These are phyloP conservation scores for Epinephelus awoara DNA, from an alignment of 2,797 vertebrate species.

Conservation along the genomic window DNA sequence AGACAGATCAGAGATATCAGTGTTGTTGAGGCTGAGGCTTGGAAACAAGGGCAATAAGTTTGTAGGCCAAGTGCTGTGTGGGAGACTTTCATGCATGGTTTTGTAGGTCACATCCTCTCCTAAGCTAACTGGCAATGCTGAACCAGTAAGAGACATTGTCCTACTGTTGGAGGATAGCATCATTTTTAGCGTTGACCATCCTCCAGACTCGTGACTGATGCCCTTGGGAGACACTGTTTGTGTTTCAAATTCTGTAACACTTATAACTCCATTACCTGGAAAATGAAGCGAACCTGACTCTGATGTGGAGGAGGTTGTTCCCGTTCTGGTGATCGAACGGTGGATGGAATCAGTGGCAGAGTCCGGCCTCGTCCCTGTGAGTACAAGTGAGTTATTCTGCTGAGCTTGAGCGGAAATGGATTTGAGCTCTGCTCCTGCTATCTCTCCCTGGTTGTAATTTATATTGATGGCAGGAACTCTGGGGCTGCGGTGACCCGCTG, in stretches of 20 bases:
- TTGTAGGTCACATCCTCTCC: conserved; percentile 40
- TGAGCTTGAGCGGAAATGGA: conserved; percentile 57
- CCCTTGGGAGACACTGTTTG: conserved; percentile 35
- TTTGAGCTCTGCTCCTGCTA: conserved; percentile 56
- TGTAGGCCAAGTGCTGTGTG: conserved; percentile 18
- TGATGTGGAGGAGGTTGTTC: conserved; percentile 19
- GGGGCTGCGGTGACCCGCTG: conserved; percentile 60
- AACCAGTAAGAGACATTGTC: conserved; percentile 36
- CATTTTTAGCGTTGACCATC: conserved; percentile 8
- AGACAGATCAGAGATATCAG: conserved; percentile 6
- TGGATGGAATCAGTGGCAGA: conserved; percentile 18
- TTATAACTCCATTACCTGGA: conserved; percentile 26
- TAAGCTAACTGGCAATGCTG: conserved; percentile 17
- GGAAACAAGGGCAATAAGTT: conserved; percentile 10
- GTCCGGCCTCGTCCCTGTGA: conserved; percentile 22
- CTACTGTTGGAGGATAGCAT: conserved; percentile 34
- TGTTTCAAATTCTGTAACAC: conserved; percentile 35
- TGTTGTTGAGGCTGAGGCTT: conserved; percentile 21
- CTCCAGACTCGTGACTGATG: conserved; percentile 18
- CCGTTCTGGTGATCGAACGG: conserved; percentile 9
- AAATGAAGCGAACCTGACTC: conserved; percentile 37
- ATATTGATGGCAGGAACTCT: conserved; percentile 66
- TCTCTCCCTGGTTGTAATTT: conserved; percentile 65
- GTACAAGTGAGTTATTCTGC: conserved; percentile 60
- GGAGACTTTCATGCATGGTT: conserved; percentile 27